Conservation (phyloP, 1,140 invertebrate species). For the Mylabris phalerata region DNA sequence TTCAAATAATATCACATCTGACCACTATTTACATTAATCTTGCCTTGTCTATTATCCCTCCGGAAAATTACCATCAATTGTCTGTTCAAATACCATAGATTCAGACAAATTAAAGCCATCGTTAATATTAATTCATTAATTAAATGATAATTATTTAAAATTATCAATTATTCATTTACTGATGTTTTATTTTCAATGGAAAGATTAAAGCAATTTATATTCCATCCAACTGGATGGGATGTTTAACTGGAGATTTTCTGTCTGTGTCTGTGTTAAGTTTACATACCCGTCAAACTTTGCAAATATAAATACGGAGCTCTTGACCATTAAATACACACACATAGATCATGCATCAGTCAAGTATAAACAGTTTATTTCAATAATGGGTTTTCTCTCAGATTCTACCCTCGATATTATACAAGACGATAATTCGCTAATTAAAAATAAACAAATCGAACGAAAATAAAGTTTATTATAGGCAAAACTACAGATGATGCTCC, state of each 20-base stretch:
- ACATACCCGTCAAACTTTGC: constrained; percentile 13
- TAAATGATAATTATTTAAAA: no score
- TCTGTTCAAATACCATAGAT: no score
- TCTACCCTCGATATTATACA: background rate
- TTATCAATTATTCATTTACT: no score
- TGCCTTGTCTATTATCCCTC: no score
- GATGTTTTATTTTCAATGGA: no score
- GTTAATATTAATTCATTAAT: no score
- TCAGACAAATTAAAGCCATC: no score
- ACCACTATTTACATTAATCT: constrained; percentile 14
- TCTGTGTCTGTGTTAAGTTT: constrained; percentile 1
- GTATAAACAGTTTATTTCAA: constrained; percentile 13
- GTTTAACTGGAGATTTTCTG: constrained; percentile 4
- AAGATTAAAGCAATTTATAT: constrained; percentile 8
- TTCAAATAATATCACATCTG: constrained; percentile 16
- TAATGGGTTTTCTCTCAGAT: constrained; percentile 1
- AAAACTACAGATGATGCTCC: no score
- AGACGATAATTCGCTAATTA: no score
- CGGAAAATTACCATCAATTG: no score
- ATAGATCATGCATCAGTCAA: constrained; percentile 11
- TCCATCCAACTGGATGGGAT: background rate
- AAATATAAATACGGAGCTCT: constrained; percentile 13
- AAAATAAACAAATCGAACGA: no score
- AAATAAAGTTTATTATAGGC: no score
- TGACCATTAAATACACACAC: constrained; percentile 2